Evolutionary conservation across 2,113 vertebrate species (phyloP), one percentile per base, ranked within the genome.

Genomic region (Salvelinus namaycush): DNA sequence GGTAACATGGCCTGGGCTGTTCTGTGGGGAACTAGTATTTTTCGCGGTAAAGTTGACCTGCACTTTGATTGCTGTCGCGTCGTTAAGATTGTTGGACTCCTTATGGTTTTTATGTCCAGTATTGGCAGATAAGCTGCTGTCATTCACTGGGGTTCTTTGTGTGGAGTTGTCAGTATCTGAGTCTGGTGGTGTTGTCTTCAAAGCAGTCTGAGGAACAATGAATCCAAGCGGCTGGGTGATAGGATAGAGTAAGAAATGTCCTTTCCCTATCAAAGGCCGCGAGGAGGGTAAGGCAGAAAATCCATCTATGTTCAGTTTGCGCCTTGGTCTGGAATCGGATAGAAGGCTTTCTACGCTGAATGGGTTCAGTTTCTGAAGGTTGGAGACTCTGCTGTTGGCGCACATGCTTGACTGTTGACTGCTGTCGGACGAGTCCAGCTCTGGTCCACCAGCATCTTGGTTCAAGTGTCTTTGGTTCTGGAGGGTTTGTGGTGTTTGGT

Each of bases 191-290:
- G 89, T 75, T 76, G 91, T 87, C 82, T 95, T 95, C 78, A 97
- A 91, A n/a, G 96, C 94, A 44, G 96, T 95, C 82, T 97, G 97
- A 51, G 96, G 96, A 83, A 98, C 96, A 82, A 98, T 92, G 94
- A 98, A 98, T 88, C 97, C 97, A 1, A 98, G 93, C 18, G 97
- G 97, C 90, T 98, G 97, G 3, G 97, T 97, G 90, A 98, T 97
- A 79, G 96, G 96, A 78, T 98, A 98, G 64, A 98, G 95, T 20
- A 97, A 87, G 89, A 98, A 97, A 89, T 97, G 97, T 80, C 97
- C 97, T 74, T 97, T 98, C 78, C 96, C 96, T 76, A 97, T 93
- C 79, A 98, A 95, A 88, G 97, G 94, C 92, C 96, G 92, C 8
- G 96, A 93, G 72, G 93, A 87, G 77, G 93, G 88, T 90, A 97